Conservation (phyloP, 2,797 vertebrate species). For the Decapterus maruadsi region DNA sequence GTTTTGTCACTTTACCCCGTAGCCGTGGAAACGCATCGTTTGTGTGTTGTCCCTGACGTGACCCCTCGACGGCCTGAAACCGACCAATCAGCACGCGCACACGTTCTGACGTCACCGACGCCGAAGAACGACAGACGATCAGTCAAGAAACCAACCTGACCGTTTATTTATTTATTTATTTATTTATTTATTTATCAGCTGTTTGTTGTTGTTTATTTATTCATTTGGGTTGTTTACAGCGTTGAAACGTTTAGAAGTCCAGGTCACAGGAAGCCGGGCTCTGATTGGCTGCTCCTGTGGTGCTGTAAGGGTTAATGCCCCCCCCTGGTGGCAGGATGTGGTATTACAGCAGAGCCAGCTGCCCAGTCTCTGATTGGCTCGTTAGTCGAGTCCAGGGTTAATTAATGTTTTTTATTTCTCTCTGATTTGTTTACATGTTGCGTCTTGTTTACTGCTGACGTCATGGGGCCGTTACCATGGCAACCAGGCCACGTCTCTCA, state of each 20-base stretch:
- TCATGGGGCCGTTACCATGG: not conserved
- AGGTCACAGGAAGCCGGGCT: not conserved
- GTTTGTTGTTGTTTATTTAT: slow-evolving; percentile 19
- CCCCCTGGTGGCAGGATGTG: too few species aligned
- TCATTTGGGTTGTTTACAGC: not conserved
- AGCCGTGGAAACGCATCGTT: not conserved
- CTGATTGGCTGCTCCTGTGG: slow-evolving; percentile 30
- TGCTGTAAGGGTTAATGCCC: too few species aligned
- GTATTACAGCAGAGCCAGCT: too few species aligned
- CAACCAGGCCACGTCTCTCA: not conserved
- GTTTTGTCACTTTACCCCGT: not conserved
- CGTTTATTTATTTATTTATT: slow-evolving; percentile 1
- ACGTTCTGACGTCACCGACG: slow-evolving; percentile 50
- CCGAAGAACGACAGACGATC: not conserved
- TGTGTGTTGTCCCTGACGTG: not conserved
- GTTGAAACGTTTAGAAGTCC: not conserved
- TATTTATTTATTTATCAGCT: not conserved
- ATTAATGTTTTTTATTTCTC: not conserved
- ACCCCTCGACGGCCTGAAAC: slow-evolving; percentile 3
- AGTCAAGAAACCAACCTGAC: not conserved
- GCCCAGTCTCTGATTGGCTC: not conserved
- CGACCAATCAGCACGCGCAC: slow-evolving; percentile 49
- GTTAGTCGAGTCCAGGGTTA: not conserved
- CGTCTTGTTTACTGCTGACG: slow-evolving; percentile 25
- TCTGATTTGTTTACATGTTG: slow-evolving; percentile 35